Evolutionary conservation across 2,888 invertebrate genomes (phyloP), one percentile per base, ranked within the genome.

Genomic region (Drosophila putrida): DNA sequence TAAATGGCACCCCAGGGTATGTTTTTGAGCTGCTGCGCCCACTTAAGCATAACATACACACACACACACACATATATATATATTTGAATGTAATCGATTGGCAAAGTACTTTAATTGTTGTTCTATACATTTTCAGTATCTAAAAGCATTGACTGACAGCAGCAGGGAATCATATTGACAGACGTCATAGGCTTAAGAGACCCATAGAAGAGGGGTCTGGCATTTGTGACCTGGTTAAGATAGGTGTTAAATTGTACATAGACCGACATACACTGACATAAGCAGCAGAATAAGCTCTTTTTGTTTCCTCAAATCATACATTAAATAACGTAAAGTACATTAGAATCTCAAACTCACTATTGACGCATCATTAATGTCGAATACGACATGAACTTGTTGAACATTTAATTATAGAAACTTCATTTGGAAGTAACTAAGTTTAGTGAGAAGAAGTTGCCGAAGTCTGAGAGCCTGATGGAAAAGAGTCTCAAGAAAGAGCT

Each of bases 301-400:
- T 1, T 96, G 93, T 0, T 92, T 90, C 0, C 93, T 80, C 96
- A 96, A 96, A 82, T 96, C 94, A 53, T 94, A 94, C 89, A 95
- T 94, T 31, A 97, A 89, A 96, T 96, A 97, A 27, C 96, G 93
- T 0, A 96, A 94, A 0, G 95, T 96, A 94, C 95, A 96, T 96
- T 28, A 96, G 93, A 0, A 96, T 94, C 76, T 90, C 90, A 25
- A 84, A 82, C 90, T 94, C 96, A 94, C 95, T 95, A 80, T 96
- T 95, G 0, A 96, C 95, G 96, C 95, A 35, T 36, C 43, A 44
- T 36, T 53, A 36, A 53, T 54, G 20, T 35, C 15, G 0, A 96
- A 91, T 66, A 96, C 92, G 13, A 93, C 93, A 80, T 94, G 93
- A 0, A 96, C 91, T 86, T 96, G 95, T 6, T 95, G 94, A 0